phyloP scores from a whole-genome alignment of 2,113 vertebrate genomes.

The Poecile atricapillus region DNA sequence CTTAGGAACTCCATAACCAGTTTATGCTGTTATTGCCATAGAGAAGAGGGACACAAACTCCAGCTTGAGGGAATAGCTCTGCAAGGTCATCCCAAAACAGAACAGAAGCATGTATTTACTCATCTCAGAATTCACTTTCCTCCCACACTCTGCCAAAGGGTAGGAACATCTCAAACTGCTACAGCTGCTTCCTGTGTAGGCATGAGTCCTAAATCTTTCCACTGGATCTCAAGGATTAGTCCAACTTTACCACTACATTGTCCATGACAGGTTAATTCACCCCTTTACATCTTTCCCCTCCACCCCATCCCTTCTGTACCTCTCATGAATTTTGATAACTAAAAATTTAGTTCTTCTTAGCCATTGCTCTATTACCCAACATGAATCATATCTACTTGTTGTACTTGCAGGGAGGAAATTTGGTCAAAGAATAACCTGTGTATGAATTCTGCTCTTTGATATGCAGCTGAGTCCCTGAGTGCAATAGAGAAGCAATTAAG shows the following conservation, averaged over 20 bases:
- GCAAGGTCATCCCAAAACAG: neutral
- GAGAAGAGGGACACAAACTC: neutral
- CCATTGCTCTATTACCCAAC: neutral
- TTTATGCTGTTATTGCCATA: neutral
- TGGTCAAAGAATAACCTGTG: neutral
- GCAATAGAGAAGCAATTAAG: neutral
- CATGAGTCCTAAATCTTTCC: neutral
- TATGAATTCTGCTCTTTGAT: neutral
- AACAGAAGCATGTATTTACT: neutral
- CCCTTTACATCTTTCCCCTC: neutral
- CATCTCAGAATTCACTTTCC: neutral
- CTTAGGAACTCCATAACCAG: neutral
- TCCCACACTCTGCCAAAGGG: neutral
- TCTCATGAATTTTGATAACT: neutral
- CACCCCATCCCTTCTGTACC: neutral
- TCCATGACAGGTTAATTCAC: neutral
- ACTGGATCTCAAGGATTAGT: neutral
- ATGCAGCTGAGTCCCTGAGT: neutral
- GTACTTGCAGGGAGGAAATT: neutral
- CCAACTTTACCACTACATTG: neutral
- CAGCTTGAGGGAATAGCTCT: neutral
- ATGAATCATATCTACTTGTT: neutral
- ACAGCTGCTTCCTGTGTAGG: neutral
- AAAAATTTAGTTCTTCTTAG: neutral
- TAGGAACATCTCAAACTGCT: neutral